phyloP scores from a whole-genome alignment of 2,113 vertebrate species.

The Nycticebus coucang region DNA sequence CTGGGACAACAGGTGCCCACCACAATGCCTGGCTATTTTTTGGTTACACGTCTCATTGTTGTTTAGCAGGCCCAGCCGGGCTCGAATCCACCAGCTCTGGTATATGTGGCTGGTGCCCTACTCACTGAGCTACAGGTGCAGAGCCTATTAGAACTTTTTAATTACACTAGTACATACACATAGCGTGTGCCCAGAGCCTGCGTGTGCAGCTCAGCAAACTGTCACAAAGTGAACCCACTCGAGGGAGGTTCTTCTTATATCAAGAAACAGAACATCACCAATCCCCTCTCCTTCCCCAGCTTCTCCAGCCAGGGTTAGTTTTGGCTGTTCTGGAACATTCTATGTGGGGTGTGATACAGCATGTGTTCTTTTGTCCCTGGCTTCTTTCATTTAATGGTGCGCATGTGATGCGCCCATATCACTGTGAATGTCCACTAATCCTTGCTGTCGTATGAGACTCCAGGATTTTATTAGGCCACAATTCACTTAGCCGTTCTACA shows the following conservation, averaged over 20 bases:
- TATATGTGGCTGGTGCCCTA: too few species aligned
- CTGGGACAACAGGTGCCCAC: too few species aligned
- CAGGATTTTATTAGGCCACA: rapidly evolving
- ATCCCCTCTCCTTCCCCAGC: rapidly evolving
- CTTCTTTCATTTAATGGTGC: not conserved
- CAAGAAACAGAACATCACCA: not conserved
- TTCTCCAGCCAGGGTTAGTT: not conserved
- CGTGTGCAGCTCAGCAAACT: rapidly evolving
- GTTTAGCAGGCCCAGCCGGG: too few species aligned
- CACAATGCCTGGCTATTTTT: too few species aligned
- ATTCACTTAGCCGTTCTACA: rapidly evolving
- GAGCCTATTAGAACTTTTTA: not conserved
- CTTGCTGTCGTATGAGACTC: rapidly evolving
- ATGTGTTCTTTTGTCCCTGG: rapidly evolving
- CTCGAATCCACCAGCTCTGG: too few species aligned
- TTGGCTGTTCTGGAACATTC: not conserved
- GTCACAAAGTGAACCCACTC: not conserved
- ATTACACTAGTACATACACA: rapidly evolving
- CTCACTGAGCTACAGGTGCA: too few species aligned
- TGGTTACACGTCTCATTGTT: too few species aligned
- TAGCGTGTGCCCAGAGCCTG: rapidly evolving
- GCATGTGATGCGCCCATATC: rapidly evolving
- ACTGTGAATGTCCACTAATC: rapidly evolving
- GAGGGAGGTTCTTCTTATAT: not conserved
- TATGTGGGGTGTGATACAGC: rapidly evolving